These are phyloP conservation scores for Ectemnius cavifrons DNA, from an alignment of 2,888 invertebrate species.

Conservation along the genomic window DNA sequence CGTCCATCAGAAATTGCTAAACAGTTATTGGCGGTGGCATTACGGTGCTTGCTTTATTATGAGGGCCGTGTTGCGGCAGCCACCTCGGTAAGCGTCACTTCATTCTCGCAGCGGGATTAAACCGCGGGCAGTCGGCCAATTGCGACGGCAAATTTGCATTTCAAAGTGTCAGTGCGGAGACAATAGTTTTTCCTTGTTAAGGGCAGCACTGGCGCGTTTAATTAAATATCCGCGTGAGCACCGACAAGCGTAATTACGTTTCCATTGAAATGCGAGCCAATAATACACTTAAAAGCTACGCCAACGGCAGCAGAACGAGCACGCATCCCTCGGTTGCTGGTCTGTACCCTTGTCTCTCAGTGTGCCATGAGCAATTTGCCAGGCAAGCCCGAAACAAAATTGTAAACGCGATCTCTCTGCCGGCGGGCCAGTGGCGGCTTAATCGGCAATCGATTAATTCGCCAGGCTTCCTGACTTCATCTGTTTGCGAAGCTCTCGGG, in stretches of 20 bases:
- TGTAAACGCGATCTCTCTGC: neutral
- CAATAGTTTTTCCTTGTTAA: slow-evolving; percentile 38
- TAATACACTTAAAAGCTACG: slow-evolving; percentile 28
- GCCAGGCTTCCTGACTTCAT: slow-evolving; percentile 1
- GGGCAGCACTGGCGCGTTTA: slow-evolving; percentile 26
- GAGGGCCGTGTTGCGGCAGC: too few relatives aligned
- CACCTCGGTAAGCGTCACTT: slow-evolving; percentile 7
- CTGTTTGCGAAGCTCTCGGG: slow-evolving; percentile 1
- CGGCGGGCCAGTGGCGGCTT: neutral
- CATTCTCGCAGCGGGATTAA: slow-evolving; percentile 34
- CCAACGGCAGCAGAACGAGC: neutral
- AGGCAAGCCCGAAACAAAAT: neutral
- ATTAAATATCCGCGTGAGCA: slow-evolving; percentile 44
- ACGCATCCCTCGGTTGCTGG: slow-evolving; percentile 1
- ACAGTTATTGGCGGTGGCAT: too few relatives aligned
- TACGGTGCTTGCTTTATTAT: too few relatives aligned
- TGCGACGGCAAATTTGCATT: slow-evolving; percentile 30
- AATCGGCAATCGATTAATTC: neutral
- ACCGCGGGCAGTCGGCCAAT: slow-evolving; percentile 14
- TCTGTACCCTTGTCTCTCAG: neutral
- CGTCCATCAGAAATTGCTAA: too few relatives aligned
- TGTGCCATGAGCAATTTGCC: neutral
- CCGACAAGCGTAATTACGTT: slow-evolving; percentile 39
- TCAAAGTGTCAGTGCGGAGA: slow-evolving; percentile 15
- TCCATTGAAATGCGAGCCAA: slow-evolving; percentile 31